phyloP scores from a whole-genome alignment of 92 coral and sea anemone species.

The Palythoa grandiflora region DNA sequence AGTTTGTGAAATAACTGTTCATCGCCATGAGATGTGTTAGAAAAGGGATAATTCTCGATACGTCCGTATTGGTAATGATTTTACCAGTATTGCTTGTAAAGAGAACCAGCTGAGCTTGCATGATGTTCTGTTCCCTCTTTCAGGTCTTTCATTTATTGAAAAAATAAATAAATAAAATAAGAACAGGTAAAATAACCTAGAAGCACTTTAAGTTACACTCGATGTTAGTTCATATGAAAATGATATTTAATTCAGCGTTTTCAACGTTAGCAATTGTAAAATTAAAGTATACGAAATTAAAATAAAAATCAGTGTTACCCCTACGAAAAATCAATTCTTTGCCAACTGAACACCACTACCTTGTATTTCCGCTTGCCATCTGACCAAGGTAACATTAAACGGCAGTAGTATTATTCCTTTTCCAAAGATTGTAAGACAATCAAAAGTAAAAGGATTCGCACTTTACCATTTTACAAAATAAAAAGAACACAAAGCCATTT shows the following conservation, averaged over 20 bases:
- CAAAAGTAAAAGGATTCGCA: conserved; percentile 13
- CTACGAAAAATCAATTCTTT: not conserved
- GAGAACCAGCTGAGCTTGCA: no score
- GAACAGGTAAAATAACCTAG: not conserved
- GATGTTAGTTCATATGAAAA: not conserved
- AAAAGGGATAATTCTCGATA: no score
- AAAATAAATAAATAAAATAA: not conserved
- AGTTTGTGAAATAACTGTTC: no score
- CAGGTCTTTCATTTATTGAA: no score
- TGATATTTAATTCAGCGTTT: not conserved
- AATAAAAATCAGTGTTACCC: not conserved
- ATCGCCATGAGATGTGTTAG: no score
- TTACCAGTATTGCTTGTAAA: no score
- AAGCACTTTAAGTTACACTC: not conserved
- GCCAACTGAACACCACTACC: not conserved
- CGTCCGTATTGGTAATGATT: no score
- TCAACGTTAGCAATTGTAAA: not conserved
- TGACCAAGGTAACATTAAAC: not conserved
- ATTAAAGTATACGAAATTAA: not conserved
- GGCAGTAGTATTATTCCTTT: not conserved
- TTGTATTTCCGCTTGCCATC: not conserved
- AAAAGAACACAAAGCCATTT: conserved; percentile 19
- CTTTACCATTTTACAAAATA: conserved; percentile 18
- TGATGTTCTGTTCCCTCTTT: no score
- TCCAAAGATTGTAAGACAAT: conserved; percentile 29